Percentiles rank a stretch among this genome's conserved stretches.
These are phyloP conservation scores for Phalloptychus januarius DNA, from an alignment of 2,797 vertebrate genomes.

Conservation along the genomic window DNA sequence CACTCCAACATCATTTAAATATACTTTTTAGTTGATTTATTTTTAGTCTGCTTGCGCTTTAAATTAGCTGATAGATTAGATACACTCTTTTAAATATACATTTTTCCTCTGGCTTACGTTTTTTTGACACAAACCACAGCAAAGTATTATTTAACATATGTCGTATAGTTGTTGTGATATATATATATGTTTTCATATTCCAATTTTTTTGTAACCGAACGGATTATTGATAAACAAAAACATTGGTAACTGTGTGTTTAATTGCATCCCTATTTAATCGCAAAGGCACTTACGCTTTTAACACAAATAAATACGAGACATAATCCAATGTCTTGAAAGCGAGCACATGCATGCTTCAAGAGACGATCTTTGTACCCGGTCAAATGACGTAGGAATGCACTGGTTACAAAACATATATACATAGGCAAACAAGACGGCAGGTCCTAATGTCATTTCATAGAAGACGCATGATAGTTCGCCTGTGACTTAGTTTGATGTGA, in stretches of 20 bases:
- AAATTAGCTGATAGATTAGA: background rate
- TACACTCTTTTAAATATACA: background rate
- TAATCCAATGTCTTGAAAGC: background rate
- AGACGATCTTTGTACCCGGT: slow-evolving; percentile 44
- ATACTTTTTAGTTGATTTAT: background rate
- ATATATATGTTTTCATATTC: background rate
- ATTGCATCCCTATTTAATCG: background rate
- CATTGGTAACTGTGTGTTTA: background rate
- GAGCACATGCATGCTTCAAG: fast-evolving
- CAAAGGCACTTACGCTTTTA: background rate
- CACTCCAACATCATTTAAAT: background rate
- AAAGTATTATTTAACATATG: background rate
- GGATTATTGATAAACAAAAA: background rate
- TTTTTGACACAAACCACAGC: background rate
- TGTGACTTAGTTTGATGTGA: background rate
- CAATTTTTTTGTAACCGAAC: background rate
- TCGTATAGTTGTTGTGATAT: background rate
- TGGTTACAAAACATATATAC: slow-evolving; percentile 64
- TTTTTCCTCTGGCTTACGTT: background rate
- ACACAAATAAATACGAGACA: background rate
- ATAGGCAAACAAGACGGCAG: background rate
- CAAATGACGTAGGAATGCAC: slow-evolving; percentile 43
- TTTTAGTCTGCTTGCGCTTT: background rate
- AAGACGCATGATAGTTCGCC: too few relatives aligned
- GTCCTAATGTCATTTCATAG: background rate